Conservation (phyloP, 2,888 invertebrate genomes). For the Cantharis flavilabris region DNA sequence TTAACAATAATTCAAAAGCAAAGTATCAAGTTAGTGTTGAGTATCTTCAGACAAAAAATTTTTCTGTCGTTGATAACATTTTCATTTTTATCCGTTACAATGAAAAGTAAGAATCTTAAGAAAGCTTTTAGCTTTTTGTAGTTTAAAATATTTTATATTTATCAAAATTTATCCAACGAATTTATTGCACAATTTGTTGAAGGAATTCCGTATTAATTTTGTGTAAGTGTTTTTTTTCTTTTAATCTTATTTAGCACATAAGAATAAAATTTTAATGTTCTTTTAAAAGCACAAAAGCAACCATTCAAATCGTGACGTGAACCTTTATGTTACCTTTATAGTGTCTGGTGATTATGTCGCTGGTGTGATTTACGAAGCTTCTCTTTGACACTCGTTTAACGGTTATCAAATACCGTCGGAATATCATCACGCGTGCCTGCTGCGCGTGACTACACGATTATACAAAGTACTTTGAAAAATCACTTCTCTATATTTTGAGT, state of each 20-base stretch:
- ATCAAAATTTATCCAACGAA: neutral
- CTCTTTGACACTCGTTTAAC: conserved; percentile 40
- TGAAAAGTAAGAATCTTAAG: neutral
- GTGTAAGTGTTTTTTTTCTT: neutral
- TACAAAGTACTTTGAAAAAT: conserved; percentile 34
- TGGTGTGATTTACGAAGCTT: conserved; percentile 37
- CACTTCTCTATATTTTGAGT: conserved; percentile 30
- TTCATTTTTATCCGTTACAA: neutral
- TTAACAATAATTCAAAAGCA: too few relatives aligned
- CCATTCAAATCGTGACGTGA: conserved; percentile 37
- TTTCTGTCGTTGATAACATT: neutral
- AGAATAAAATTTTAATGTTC: conserved; percentile 21
- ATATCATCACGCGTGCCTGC: conserved; percentile 37
- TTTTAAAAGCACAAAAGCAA: conserved; percentile 25
- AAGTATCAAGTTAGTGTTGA: neutral
- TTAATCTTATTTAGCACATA: conserved; percentile 21
- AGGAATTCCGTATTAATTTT: neutral
- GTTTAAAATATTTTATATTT: neutral
- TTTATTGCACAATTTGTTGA: neutral
- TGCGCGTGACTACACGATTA: conserved; percentile 39
- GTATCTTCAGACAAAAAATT: neutral
- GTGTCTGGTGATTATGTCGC: conserved; percentile 34
- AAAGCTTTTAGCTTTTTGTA: neutral
- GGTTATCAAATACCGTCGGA: conserved; percentile 38
- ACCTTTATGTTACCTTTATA: conserved; percentile 37